Evolutionary conservation across 37 sponge, comb jelly and placozoan species (phyloP).

Genomic region (Tethya wilhelma): DNA sequence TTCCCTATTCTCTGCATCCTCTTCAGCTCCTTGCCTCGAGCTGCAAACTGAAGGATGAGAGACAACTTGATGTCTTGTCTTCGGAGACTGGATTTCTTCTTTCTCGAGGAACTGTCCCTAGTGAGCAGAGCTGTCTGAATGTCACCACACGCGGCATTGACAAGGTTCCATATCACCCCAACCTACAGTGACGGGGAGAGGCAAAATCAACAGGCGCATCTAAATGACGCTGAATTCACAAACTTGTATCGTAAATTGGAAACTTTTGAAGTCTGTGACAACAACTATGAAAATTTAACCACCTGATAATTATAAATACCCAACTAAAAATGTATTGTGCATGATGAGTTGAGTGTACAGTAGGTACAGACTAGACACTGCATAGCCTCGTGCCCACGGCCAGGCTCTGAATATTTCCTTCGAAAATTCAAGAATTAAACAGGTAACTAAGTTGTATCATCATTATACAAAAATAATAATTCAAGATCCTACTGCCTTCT

Average conservation of each 20-base stretch:
- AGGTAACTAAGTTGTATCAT: no score
- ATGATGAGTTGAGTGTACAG: not conserved
- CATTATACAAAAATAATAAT: no score
- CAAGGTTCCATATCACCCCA: slow-evolving; percentile 44
- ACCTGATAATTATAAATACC: no score
- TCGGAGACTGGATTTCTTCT: not conserved
- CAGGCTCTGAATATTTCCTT: not conserved
- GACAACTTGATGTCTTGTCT: slow-evolving; percentile 32
- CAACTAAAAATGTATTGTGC: no score
- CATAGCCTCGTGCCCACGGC: no score
- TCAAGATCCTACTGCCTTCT: no score
- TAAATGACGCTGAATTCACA: no score
- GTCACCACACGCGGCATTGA: slow-evolving; percentile 18
- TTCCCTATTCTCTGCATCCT: slow-evolving; percentile 43
- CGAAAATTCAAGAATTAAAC: not conserved
- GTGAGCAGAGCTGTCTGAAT: slow-evolving; percentile 7
- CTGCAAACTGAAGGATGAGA: slow-evolving; percentile 33
- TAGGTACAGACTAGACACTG: not conserved
- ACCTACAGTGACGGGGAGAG: slow-evolving; percentile 21
- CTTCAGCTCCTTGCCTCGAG: slow-evolving; percentile 22
- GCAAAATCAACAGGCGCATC: no score
- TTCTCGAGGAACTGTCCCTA: not conserved
- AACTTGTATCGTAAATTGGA: no score
- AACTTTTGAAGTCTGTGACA: no score
- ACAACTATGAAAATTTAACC: no score